These are phyloP conservation scores for Catocala nupta DNA, from an alignment of 2,888 invertebrate genomes.

Conservation along the genomic window DNA sequence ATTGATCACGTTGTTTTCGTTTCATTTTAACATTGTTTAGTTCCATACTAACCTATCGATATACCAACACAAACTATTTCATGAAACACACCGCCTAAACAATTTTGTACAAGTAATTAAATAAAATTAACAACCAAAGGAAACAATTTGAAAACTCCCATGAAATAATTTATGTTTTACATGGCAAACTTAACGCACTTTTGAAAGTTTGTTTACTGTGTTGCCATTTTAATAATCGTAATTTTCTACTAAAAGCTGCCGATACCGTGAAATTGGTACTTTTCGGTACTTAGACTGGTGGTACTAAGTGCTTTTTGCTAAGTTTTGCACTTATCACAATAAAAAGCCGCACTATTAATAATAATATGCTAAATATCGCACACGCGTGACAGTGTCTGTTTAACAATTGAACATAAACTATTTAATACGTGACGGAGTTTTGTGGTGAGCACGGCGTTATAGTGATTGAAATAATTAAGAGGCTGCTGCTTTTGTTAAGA, in stretches of 20 bases:
- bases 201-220: constrained; percentile 40
- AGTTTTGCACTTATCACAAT: constrained; percentile 29
- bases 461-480: too few relatives aligned
- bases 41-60: constrained; percentile 74
- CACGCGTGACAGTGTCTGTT: neutral
- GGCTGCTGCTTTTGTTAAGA: too few relatives aligned
- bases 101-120: constrained; percentile 22
- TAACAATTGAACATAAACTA: constrained; percentile 1
- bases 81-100: constrained; percentile 27
- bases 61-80: constrained; percentile 38
- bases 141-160: constrained; percentile 16
- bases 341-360: constrained; percentile 32
- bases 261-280: constrained; percentile 29
- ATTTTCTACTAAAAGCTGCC: constrained; percentile 48
- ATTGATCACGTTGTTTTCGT: constrained; percentile 77
- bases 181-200: constrained; percentile 47
- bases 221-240: constrained; percentile 38
- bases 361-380: neutral
- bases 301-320: constrained; percentile 20
- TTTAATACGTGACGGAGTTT: too few relatives aligned
- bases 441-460: too few relatives aligned
- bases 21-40: constrained; percentile 82
- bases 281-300: constrained; percentile 24
- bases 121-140: constrained; percentile 39
- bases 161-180: constrained; percentile 39